Evolutionary conservation across 2,888 invertebrate species (phyloP).

Genomic region (Polia nebulosa): DNA sequence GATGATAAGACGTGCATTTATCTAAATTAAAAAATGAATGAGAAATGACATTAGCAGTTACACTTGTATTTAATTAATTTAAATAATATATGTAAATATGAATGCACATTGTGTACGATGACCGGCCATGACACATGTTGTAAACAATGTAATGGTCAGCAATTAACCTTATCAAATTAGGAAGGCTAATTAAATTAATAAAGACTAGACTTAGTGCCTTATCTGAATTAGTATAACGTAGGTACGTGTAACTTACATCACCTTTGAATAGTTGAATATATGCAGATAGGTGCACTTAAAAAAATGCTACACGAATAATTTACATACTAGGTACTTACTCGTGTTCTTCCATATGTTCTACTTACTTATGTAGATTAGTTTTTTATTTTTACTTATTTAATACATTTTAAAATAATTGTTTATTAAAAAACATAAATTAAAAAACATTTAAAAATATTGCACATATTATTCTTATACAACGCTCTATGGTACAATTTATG

Average conservation of each 20-base stretch:
- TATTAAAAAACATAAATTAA: too few relatives aligned
- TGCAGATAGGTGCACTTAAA: not conserved
- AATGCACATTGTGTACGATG: not conserved
- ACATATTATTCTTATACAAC: too few relatives aligned
- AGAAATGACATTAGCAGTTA: too few relatives aligned
- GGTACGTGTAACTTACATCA: too few relatives aligned
- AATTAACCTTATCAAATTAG: slow-evolving; percentile 47
- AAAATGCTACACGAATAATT: not conserved
- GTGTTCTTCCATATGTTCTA: not conserved
- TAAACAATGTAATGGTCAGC: slow-evolving; percentile 17
- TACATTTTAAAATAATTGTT: not conserved
- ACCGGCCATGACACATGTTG: slow-evolving; percentile 11
- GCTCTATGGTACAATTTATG: not conserved
- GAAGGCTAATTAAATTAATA: slow-evolving; percentile 33
- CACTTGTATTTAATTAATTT: too few relatives aligned
- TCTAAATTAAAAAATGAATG: too few relatives aligned
- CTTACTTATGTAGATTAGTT: not conserved
- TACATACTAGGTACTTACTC: not conserved
- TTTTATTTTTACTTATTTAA: too few relatives aligned
- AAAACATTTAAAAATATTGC: too few relatives aligned
- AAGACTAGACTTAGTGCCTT: slow-evolving; percentile 20
- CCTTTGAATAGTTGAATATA: not conserved
- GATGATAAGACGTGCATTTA: too few relatives aligned
- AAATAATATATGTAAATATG: not conserved
- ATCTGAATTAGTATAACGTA: slow-evolving; percentile 7